Base-by-base conservation (phyloP, 2,113 vertebrate species). In the Microcebus ravelobensis region DNA sequence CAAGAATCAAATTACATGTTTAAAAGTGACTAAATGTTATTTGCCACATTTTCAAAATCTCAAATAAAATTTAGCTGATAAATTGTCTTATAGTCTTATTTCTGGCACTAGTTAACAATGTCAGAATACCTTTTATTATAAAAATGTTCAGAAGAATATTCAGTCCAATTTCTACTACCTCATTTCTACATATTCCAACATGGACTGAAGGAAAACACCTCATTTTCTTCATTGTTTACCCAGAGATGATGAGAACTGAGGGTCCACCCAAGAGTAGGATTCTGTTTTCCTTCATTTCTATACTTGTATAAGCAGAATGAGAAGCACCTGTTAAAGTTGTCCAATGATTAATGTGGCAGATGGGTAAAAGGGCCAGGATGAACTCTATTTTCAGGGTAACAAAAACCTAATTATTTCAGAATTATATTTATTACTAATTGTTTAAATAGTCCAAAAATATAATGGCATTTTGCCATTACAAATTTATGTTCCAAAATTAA, bases 221-320 rank as follows among this genome's bases (percentile, higher is more conserved):
- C 36, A 91, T 61, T 73, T 63, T 90, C 92, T 83, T 96, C 67
- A 91, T 52, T 97, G 85, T 98, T 98, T 87, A 95, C 67, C n/a
- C 96, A 96, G 87, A 97, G 71, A 77, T 48, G 94, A 97, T 96
- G 94, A 36, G 76, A 98, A 97, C 67, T 2, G 48, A 98, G 93
- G 92, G 27, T 34, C 12, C 4, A 79, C 8, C 12, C 11, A 79
- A 79, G 29, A 48, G 21, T 15, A 57, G 31, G 13, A 87, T 67
- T 57, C 36, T 63, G 50, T 84, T 87, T 73, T 65, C 61, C 59
- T 91, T 93, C 48, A 42, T 25, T 48, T 85, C 65, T 13, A 31
- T 36, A 70, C 57, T 97, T 98, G 65, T 34, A 86, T 96, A 97
- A 96, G 81, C 65, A 96, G 39, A 97, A 88, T 82, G 70, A 96